Evolutionary conservation across 2,888 invertebrate species (phyloP).

Genomic region (Oxycera nigricornis): DNA sequence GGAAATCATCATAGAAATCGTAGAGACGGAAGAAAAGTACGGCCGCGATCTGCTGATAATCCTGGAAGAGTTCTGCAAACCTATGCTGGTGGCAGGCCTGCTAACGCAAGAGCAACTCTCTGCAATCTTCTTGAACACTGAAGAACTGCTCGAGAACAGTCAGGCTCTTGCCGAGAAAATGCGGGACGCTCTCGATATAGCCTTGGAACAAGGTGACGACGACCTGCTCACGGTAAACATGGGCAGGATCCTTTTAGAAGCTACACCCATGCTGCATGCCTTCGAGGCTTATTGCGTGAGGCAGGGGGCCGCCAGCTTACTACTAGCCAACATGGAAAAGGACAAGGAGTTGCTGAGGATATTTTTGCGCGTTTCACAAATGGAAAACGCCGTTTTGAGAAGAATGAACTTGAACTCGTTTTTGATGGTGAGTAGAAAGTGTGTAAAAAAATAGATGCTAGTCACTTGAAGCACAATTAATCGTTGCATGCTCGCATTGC

Average conservation of each 20-base stretch:
- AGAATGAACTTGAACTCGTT: slow-evolving; percentile 98
- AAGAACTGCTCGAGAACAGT: slow-evolving; percentile 89
- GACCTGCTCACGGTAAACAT: slow-evolving; percentile 89
- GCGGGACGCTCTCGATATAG: slow-evolving; percentile 85
- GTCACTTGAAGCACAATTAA: too few relatives aligned
- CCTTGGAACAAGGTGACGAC: slow-evolving; percentile 80
- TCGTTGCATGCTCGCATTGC: too few relatives aligned
- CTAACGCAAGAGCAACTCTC: slow-evolving; percentile 89
- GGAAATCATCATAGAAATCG: slow-evolving; percentile 93
- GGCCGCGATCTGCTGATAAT: slow-evolving; percentile 92
- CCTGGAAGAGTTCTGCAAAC: slow-evolving; percentile 90
- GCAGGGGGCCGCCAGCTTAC: slow-evolving; percentile 87
- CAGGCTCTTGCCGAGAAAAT: slow-evolving; percentile 85
- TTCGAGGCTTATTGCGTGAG: slow-evolving; percentile 95
- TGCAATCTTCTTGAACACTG: slow-evolving; percentile 91
- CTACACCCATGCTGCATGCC: slow-evolving; percentile 90
- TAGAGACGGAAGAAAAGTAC: slow-evolving; percentile 95
- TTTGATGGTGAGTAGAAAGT: slow-evolving; percentile 82
- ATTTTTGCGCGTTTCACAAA: slow-evolving; percentile 94
- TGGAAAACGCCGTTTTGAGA: slow-evolving; percentile 91
- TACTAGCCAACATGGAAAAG: slow-evolving; percentile 89
- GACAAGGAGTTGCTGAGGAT: slow-evolving; percentile 93
- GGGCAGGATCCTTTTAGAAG: slow-evolving; percentile 88
- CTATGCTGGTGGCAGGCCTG: slow-evolving; percentile 91
- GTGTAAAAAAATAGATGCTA: too few relatives aligned